A percentile compares a stretch with the other conserved stretches of the same genome.
These are phyloP conservation scores for Belgica antarctica DNA, from an alignment of 2,888 invertebrate species.

Conservation along the genomic window DNA sequence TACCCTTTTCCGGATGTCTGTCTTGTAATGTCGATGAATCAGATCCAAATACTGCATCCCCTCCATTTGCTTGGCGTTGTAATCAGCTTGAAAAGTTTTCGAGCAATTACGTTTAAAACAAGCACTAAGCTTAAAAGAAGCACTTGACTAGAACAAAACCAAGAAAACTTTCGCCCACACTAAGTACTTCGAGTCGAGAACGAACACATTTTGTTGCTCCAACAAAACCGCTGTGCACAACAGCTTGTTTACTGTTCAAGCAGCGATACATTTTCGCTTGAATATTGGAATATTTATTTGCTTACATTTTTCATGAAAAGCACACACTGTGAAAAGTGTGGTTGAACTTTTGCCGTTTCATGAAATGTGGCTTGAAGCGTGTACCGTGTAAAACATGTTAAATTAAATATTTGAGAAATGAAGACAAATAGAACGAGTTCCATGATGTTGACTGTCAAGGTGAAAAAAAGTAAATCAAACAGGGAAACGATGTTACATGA, in stretches of 20 bases:
- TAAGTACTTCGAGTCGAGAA: neutral
- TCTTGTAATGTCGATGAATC: slow-evolving; percentile 9
- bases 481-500: too few species aligned
- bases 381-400: neutral
- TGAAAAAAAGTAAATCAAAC: too few species aligned
- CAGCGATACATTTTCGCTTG: neutral
- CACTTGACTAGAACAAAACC: too few species aligned
- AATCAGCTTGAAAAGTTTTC: neutral
- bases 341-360: neutral
- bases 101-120: slow-evolving; percentile 8
- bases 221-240: slow-evolving; percentile 7
- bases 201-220: neutral
- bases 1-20: too few species aligned
- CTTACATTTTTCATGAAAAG: neutral
- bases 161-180: neutral
- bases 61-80: slow-evolving; percentile 6
- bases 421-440: too few species aligned
- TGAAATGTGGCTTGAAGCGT: slow-evolving; percentile 1
- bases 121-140: neutral
- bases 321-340: neutral
- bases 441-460: too few species aligned
- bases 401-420: neutral
- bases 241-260: slow-evolving; percentile 29
- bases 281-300: neutral
- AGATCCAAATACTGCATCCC: neutral